These are phyloP conservation scores for Tenthredo distinguenda DNA, from an alignment of 2,888 invertebrate genomes.

Conservation along the genomic window DNA sequence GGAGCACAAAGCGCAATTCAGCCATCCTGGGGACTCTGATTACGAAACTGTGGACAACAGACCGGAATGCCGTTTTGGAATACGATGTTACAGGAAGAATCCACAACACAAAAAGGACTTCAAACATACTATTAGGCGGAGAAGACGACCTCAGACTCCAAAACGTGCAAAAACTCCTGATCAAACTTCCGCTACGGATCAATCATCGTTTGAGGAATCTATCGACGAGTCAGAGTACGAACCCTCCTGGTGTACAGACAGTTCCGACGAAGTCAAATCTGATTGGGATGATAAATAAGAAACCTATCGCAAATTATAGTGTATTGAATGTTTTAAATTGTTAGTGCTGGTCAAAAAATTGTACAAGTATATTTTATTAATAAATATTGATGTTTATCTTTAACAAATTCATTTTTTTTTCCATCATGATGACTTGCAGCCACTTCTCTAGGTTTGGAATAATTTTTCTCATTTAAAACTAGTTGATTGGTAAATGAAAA, in stretches of 20 bases:
- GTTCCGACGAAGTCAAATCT: constrained; percentile 60
- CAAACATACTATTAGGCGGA: constrained; percentile 69
- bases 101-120: constrained; percentile 81
- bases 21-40: constrained; percentile 84
- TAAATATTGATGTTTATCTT: constrained; percentile 46
- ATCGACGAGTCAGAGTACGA: constrained; percentile 73
- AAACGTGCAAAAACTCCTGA: constrained; percentile 53
- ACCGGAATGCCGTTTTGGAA: constrained; percentile 82
- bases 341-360: constrained; percentile 18
- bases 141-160: constrained; percentile 63
- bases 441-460: not conserved
- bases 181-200: constrained; percentile 55
- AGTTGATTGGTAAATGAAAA: not conserved
- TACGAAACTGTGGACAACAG: constrained; percentile 78
- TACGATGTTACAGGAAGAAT: constrained; percentile 81
- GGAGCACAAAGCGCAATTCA: constrained; percentile 81
- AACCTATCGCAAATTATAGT: not conserved
- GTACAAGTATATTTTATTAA: constrained; percentile 42
- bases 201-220: constrained; percentile 69
- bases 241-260: constrained; percentile 61
- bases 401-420: constrained; percentile 20
- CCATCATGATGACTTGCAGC: not conserved
- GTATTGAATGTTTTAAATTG: constrained; percentile 38
- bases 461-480: not conserved
- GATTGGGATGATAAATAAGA: constrained; percentile 55